Conservation (phyloP, 2,888 invertebrate species). For the Drosophila merina region DNA sequence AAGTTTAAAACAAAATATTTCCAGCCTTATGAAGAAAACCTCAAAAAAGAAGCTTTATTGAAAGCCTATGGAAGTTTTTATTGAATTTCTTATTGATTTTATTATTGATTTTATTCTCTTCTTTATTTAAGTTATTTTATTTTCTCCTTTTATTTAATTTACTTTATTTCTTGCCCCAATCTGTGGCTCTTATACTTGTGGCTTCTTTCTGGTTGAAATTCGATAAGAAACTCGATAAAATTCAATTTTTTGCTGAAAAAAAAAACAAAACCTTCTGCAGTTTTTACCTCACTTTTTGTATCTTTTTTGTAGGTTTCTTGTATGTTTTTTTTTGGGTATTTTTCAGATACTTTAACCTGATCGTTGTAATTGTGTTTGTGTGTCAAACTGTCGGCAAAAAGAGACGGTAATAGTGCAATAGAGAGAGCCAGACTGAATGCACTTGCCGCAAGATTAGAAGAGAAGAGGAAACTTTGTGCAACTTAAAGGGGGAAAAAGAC, state of each 20-base stretch:
- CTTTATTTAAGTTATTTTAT: too few relatives aligned
- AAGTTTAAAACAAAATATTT: too few relatives aligned
- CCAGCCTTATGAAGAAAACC: neutral
- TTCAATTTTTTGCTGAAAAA: constrained; percentile 25
- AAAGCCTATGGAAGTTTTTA: neutral
- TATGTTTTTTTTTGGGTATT: constrained; percentile 2
- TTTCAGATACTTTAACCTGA: constrained; percentile 40
- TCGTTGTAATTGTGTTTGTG: constrained; percentile 77
- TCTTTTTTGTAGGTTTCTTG: constrained; percentile 1
- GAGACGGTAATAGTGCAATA: neutral
- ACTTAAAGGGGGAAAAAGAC: constrained; percentile 37
- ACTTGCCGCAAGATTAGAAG: constrained; percentile 57
- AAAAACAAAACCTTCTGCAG: constrained; percentile 13
- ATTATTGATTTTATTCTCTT: neutral
- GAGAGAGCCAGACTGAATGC: constrained; percentile 51
- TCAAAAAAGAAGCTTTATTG: neutral
- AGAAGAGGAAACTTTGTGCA: constrained; percentile 27
- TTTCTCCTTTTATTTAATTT: constrained; percentile 12
- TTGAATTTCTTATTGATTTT: neutral
- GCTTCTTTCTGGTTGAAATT: constrained; percentile 29
- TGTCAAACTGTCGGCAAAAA: constrained; percentile 70
- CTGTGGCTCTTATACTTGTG: constrained; percentile 21
- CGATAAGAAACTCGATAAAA: constrained; percentile 28
- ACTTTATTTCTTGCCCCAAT: constrained; percentile 8
- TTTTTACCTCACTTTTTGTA: constrained; percentile 3